Base-by-base conservation (phyloP, 2,797 vertebrate genomes). In the Darevskia mixta region DNA sequence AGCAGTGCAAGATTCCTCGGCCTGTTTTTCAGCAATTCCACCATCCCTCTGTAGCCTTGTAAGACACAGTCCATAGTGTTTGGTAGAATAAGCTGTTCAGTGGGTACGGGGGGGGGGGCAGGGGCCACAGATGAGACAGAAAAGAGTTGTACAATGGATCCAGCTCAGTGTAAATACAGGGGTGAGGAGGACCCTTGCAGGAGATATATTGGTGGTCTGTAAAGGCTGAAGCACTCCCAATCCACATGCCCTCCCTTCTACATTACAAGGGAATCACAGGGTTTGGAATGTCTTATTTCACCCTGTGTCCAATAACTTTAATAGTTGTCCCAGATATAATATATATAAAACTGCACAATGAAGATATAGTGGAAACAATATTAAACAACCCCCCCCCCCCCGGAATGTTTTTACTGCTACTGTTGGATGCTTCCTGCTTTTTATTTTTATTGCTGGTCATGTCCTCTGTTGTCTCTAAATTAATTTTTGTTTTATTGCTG, bases 321-420 rank as follows among this genome's bases (percentile, higher is more conserved):
- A 71, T 83, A 75, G 84, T 0, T 38, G 80, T 3, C 45, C 80
- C 1, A 32, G n/a, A 32, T 32, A 55, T 55, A 49, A 49, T 49
- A 1, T 55, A 55, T 55, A 55, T 15, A 55, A 29, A 38, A 80
- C 79, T 23, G 35, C 18, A n/a, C 20, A 64, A 80, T 8, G n/a
- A 8, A 18, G 58, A 17, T 20, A 18, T 27, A 66, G 38, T 87
- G 76, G 38, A 71, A 86, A n/a, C 92, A 91, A 1, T 32, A 49
- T 32, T 0, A 90, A 5, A 69, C 8, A 69, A n/a, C n/a, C 1
- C 27, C 49, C 41, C 41, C 41, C 38, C 23, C 64, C n/a, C 8
- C n/a, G 0, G 29, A n/a, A 10, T n/a, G 67, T 69, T 69, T 69
- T n/a, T 69, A 69, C 29, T 69, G 67, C 67, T n/a, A 69, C 29